These are phyloP conservation scores for Hirundo rustica DNA, from an alignment of 2,797 vertebrate species.

Conservation along the genomic window DNA sequence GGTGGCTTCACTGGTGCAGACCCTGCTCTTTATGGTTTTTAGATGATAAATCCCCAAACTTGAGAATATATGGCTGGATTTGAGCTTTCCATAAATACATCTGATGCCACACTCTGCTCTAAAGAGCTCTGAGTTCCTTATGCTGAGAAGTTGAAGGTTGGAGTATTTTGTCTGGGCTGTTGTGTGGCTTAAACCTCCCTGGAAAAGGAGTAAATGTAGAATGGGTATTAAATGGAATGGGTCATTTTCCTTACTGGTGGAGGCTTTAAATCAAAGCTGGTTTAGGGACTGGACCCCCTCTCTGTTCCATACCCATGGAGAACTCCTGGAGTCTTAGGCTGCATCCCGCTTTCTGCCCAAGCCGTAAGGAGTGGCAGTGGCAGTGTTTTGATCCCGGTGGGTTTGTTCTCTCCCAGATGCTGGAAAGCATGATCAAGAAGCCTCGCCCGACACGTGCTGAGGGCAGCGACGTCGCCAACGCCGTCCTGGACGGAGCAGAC, in stretches of 20 bases:
- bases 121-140: neutral
- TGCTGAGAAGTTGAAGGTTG: neutral
- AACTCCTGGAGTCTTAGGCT: neutral
- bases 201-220: neutral
- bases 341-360: too few relatives aligned
- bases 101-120: neutral
- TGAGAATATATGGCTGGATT: neutral
- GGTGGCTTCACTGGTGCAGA: neutral
- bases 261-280: neutral
- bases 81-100: neutral
- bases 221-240: neutral
- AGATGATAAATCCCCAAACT: neutral
- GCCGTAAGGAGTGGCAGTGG: neutral
- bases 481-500: constrained; percentile 81
- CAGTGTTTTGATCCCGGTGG: neutral
- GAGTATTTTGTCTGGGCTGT: neutral
- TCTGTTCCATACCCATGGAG: neutral
- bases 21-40: neutral
- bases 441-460: constrained; percentile 93
- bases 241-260: neutral
- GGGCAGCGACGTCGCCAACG: constrained; percentile 87
- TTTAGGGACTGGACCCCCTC: neutral
- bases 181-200: neutral
- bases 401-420: constrained; percentile 81
- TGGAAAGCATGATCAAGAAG: constrained; percentile 99